Percentiles rank a stretch among this genome's conserved stretches.
phyloP scores from a whole-genome alignment of 2,797 vertebrate species.

The Novumbra hubbsi region DNA sequence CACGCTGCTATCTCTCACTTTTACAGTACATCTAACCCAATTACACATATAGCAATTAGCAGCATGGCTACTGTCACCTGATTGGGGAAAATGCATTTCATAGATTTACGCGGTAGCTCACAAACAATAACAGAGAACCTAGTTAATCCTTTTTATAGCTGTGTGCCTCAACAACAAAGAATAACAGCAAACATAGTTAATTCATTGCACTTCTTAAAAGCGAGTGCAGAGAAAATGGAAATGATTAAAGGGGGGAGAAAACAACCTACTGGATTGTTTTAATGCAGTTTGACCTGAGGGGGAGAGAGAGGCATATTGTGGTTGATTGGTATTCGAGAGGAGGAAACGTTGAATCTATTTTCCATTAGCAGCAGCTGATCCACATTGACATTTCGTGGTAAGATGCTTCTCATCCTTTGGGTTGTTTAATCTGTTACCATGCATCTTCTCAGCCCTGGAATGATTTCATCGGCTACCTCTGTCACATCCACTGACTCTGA shows the following conservation, averaged over 20 bases:
- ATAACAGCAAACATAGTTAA: constrained; percentile 10
- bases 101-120: constrained; percentile 41
- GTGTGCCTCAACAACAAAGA: too few relatives aligned
- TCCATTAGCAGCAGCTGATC: constrained; percentile 44
- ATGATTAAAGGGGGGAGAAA: background rate
- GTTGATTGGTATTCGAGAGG: constrained; percentile 47
- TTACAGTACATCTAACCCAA: background rate
- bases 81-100: constrained; percentile 35
- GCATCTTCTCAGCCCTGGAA: constrained; percentile 46
- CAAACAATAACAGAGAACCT: constrained; percentile 14
- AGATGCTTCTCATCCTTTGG: constrained; percentile 42
- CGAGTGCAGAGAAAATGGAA: constrained; percentile 38
- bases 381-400: constrained; percentile 42
- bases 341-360: constrained; percentile 62
- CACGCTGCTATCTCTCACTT: background rate
- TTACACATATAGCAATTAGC: constrained; percentile 36
- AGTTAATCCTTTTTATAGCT: constrained; percentile 5
- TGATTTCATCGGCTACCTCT: constrained; percentile 44
- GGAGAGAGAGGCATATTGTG: constrained; percentile 25
- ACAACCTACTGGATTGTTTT: background rate
- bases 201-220: constrained; percentile 28
- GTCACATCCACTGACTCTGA: constrained; percentile 66
- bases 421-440: constrained; percentile 51
- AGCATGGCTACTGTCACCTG: constrained; percentile 4
- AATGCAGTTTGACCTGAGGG: constrained; percentile 37